Evolutionary conservation across 1,140 invertebrate species (phyloP), one percentile per base, ranked within the genome.

Genomic region (Drosophila suzukii): DNA sequence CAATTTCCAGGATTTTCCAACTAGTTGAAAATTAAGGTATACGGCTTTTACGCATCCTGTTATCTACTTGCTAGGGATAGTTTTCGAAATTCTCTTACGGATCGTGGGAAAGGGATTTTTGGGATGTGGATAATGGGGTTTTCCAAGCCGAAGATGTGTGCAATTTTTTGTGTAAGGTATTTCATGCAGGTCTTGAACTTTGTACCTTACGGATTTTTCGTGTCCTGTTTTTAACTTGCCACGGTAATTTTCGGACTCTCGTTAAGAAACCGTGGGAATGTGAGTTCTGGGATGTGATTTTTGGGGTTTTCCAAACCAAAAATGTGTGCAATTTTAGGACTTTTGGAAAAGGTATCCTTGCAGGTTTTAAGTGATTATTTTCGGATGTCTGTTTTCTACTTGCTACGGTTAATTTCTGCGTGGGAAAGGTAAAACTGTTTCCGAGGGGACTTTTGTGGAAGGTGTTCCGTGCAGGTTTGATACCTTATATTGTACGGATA

Each of bases 31-130:
- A 24, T 24, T 50, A 39, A 8, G 32, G 36, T 13, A 51, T 41
- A 74, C 24, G 66, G 58, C 50, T 70, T 77, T 62, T 86, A 58
- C 76, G 76, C 43, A 43, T 51, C 10, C 36, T 65, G 59, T 44
- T 13, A 36, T 51, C 36, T 66, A 81, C 77, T 84, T 84, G 75
- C 81, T 70, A 76, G 44, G 59, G 39, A 68, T 43, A 68, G 13
- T 82, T 58, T 62, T 24, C 8, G 46, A 47, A 41, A 46, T 34
- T 50, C 20, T 15, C 6, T 2, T 13, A 12, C 6, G 0, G 50
- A 32, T 41, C 70, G 56, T 55, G 72, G 24, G 50, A 75, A 74
- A 38, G 20, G 24, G 17, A 44, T 24, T 54, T 73, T 17, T 34
- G 41, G 15, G 8, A 13, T 39, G 13, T 15, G 2, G 6, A 32